Evolutionary conservation across 2,888 invertebrate species (phyloP), one percentile per base, ranked within the genome.

Genomic region (Ypsolopha scabrella): DNA sequence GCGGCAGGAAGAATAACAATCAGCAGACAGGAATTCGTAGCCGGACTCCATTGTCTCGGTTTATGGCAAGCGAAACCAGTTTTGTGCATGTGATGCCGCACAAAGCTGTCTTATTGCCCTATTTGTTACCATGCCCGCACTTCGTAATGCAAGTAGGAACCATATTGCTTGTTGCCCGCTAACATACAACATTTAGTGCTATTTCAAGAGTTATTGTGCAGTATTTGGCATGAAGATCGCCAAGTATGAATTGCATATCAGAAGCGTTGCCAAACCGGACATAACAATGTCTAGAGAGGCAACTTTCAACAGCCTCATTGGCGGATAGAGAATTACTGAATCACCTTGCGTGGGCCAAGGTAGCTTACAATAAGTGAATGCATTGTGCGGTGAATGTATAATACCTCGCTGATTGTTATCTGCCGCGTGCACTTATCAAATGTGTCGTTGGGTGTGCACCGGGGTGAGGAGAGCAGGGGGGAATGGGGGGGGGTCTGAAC

Each of bases 321-420:
- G 80, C 64, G 67, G 75, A 72, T 74, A 73, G 65, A 64, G 60
- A 66, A 64, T 70, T 75, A 80, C 78, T 78, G 73, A 79, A 75
- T 79, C 77, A 80, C 83, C 79, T 82, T 77, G 85, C 75, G 70
- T 78, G 75, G 81, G 79, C 79, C 82, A 83, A 85, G 82, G 81
- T 72, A 66, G 67, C 67, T 65, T 53, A 61, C 63, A 64, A 51
- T 52, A 74, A 80, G 81, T 80, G 50, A 53, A 51, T 51, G 48
- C 48, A 47, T 47, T 41, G 14, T 37, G 41, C 50, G 48, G 54
- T 51, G 83, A 85, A 83, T 81, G 85, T 80, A 77, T 72, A 74
- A 72, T 71, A 47, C 24, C 24, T 37, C 63, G 60, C 55, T 58
- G 69, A 74, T 70, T 71, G 68, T 72, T 70, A 74, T 71, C 70